Evolutionary conservation across 2,888 invertebrate genomes (phyloP), one percentile per base, ranked within the genome.

Genomic region (Ornithoptera priamus): DNA sequence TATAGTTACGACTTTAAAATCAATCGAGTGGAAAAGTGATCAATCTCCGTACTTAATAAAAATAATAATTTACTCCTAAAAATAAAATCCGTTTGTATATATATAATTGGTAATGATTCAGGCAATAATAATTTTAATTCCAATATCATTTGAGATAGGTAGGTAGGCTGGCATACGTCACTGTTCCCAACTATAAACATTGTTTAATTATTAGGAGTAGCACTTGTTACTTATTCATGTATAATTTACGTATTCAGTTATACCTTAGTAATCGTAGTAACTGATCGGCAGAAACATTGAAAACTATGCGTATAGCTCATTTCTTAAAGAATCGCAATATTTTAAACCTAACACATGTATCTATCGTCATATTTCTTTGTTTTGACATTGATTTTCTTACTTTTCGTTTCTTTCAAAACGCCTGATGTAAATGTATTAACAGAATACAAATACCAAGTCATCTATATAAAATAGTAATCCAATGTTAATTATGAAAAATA

Each of bases 141-240:
- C 5, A 17, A 4, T 15, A 1, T 5, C 0, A 5, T 15, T 5
- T 50, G 18, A 61, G 64, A 42, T 53, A 61, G 42, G 58, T 67
- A 65, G 22, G 22, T 71, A 70, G 50, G 50, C 56, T 61, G 65
- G 62, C 65, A 62, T 62, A 65, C 42, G 62, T 22, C 50, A 69
- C 46, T 57, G 62, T 62, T 62, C 58, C 58, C 67, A 70, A 72
- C 67, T 57, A 73, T 72, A 75, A 71, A 71, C 73, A 70, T 73
- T 68, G 71, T 72, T 75, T 72, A 77, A 75, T 77, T 75, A 75
- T 76, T 74, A 73, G 30, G 75, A 74, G 71, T 72, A 70, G 70
- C 72, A 67, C 71, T 62, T 72, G 73, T 72, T 74, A 74, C 74
- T 74, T 75, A 75, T 71, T 73, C 73, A 74, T 74, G 70, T 68